phyloP scores from a whole-genome alignment of 1,140 invertebrate genomes.

The Mycetomoellerius zeteki region DNA sequence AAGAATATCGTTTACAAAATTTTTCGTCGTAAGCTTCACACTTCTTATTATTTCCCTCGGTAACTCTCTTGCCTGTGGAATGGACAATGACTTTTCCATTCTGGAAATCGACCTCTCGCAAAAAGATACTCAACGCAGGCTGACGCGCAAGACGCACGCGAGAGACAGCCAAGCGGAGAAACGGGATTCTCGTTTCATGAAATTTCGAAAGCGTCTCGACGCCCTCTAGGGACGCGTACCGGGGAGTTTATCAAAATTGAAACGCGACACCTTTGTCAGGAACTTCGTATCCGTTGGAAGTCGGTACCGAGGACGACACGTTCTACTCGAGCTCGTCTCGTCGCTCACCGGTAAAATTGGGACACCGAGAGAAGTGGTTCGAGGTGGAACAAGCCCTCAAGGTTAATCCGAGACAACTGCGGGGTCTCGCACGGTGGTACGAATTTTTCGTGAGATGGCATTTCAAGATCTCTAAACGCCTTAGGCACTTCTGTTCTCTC shows the following conservation, averaged over 20 bases:
- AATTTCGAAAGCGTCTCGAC: constrained; percentile 74
- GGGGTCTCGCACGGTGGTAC: not conserved
- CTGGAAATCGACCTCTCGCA: constrained; percentile 39
- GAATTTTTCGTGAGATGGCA: constrained; percentile 35
- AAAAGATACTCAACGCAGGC: constrained; percentile 53
- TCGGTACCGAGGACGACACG: constrained; percentile 42
- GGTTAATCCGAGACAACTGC: constrained; percentile 48
- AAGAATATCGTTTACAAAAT: constrained; percentile 26
- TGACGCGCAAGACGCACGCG: constrained; percentile 44
- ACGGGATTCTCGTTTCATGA: constrained; percentile 69
- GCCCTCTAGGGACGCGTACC: constrained; percentile 70
- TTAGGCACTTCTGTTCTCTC: not conserved
- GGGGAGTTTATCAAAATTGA: constrained; percentile 80
- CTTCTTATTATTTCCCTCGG: constrained; percentile 34
- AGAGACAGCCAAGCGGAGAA: constrained; percentile 43
- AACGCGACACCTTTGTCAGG: constrained; percentile 79
- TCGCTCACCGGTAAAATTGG: constrained; percentile 37
- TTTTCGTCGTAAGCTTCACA: constrained; percentile 18
- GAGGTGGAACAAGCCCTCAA: constrained; percentile 39
- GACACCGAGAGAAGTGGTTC: constrained; percentile 2
- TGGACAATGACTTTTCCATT: constrained; percentile 42
- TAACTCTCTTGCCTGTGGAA: constrained; percentile 1
- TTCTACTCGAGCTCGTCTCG: constrained; percentile 59
- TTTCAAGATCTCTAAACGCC: constrained; percentile 26
- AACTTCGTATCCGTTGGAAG: constrained; percentile 69